Base-by-base conservation (phyloP, 2,797 vertebrate species). In the Okamejei kenojei region DNA sequence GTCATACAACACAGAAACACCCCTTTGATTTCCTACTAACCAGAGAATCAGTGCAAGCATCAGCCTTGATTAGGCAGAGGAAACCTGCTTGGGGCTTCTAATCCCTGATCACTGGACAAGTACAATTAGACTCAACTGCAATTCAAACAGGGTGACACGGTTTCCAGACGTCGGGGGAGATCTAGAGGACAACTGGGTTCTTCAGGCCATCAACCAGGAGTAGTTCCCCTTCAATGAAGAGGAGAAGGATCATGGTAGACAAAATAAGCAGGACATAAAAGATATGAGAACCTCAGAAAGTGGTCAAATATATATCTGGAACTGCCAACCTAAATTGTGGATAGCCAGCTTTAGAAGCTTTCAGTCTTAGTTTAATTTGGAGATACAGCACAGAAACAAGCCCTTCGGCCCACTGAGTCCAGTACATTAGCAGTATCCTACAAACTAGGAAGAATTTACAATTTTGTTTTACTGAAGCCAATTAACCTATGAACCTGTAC, bases 181-280 rank as follows among this genome's bases (percentile, higher is more conserved):
- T 54, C 45, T 54, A 54, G 45, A 7, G 4, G 45, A 54, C 45
- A 19, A 71, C 13, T 19, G 19, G 68, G 68, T 71, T 19, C 68
- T 71, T 71, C 13, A 71, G 68, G 13, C 13, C 68, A 71, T 71
- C 13, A 71, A 29, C 26, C 11, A 6, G 81, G 58, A n/a, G 61
- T 1, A 58, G 61, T 4, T 17, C 82, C 26, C 29, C 81, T 10
- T 38, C 3, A 58, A 15, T n/a, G 29, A 88, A 29, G 26, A 61
- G 58, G 10, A 29, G 0, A 0, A 68, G n/a, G 21, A 65, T 29
- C 82, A 91, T 93, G n/a, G 0, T 91, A 93, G 0, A 0, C 23
- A 93, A 90, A 81, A 77, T 94, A 93, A 93, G 10, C 78, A 93
- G 93, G 68, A 17, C 32, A 74, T 54, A 93, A 93, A 93, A 35